Conservation (phyloP, 2,113 vertebrate genomes). For the Polyodon spathula region DNA sequence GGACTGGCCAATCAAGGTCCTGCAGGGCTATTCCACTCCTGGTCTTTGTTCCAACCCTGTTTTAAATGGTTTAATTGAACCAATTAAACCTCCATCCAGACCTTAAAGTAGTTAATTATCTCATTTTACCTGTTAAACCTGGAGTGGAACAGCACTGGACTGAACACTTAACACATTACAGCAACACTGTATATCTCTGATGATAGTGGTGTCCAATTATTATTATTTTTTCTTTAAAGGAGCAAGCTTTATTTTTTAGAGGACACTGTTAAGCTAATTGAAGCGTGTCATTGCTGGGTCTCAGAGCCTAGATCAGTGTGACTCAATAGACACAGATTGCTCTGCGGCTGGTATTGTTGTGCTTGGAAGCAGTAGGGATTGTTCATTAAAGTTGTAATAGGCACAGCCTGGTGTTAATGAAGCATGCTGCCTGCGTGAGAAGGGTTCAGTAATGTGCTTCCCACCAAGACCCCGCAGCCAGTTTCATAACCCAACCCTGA, state of each 20-base stretch:
- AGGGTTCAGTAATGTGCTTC: conserved; percentile 31
- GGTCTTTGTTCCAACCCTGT: too few relatives aligned
- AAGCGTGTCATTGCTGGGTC: neutral
- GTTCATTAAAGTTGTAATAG: conserved; percentile 23
- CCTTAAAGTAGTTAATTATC: too few relatives aligned
- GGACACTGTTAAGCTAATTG: neutral
- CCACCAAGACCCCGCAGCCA: conserved; percentile 32
- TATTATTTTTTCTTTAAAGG: too few relatives aligned
- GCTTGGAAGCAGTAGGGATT: conserved; percentile 22
- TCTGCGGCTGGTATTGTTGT: neutral
- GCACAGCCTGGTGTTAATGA: conserved; percentile 29
- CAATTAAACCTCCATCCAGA: too few relatives aligned
- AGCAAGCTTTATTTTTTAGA: conserved; percentile 1
- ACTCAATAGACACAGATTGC: conserved; percentile 3
- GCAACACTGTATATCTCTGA: too few relatives aligned
- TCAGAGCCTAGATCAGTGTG: neutral
- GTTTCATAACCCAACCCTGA: conserved; percentile 39
- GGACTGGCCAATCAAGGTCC: too few relatives aligned
- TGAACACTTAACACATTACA: too few relatives aligned
- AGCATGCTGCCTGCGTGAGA: conserved; percentile 24
- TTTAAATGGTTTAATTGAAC: too few relatives aligned
- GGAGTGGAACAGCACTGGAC: too few relatives aligned
- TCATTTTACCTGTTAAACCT: too few relatives aligned
- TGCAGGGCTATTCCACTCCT: too few relatives aligned
- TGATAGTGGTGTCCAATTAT: too few relatives aligned